These are phyloP conservation scores for Rhyzopertha dominica DNA, from an alignment of 1,140 invertebrate genomes.

Conservation along the genomic window DNA sequence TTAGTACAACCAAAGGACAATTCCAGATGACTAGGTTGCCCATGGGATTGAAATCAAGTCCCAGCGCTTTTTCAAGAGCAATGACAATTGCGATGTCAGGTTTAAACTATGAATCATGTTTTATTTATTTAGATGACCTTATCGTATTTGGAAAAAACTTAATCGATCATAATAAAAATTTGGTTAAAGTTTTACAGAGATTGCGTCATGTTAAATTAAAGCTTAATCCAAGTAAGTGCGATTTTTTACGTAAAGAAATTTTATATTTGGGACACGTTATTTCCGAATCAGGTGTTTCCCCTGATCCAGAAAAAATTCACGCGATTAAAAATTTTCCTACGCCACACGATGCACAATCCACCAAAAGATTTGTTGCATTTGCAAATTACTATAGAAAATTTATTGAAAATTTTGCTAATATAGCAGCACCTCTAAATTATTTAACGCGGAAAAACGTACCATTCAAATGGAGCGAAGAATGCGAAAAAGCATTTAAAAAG, in stretches of 20 bases:
- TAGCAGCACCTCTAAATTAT: constrained; percentile 18
- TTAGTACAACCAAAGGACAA: constrained; percentile 27
- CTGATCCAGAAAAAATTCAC: constrained; percentile 22
- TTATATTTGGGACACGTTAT: constrained; percentile 42
- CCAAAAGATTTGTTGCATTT: constrained; percentile 22
- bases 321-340: constrained; percentile 24
- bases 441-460: constrained; percentile 22
- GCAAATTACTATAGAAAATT: constrained; percentile 20
- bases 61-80: constrained; percentile 24
- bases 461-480: constrained; percentile 12
- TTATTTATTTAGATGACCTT: constrained; percentile 20
- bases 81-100: constrained; percentile 29
- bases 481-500: constrained; percentile 12
- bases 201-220: too few relatives aligned
- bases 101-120: constrained; percentile 25
- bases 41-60: constrained; percentile 29
- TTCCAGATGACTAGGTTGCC: constrained; percentile 24
- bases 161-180: too few relatives aligned
- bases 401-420: constrained; percentile 18
- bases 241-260: constrained; percentile 37
- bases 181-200: too few relatives aligned
- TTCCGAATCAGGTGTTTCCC: constrained; percentile 18
- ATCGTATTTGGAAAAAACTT: too few relatives aligned
- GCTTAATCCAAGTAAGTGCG: too few relatives aligned
- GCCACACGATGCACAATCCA: constrained; percentile 23